Evolutionary conservation across 2,113 vertebrate species (phyloP), one percentile per base, ranked within the genome.

Genomic region (Boulengeromyrus knoepffleri): DNA sequence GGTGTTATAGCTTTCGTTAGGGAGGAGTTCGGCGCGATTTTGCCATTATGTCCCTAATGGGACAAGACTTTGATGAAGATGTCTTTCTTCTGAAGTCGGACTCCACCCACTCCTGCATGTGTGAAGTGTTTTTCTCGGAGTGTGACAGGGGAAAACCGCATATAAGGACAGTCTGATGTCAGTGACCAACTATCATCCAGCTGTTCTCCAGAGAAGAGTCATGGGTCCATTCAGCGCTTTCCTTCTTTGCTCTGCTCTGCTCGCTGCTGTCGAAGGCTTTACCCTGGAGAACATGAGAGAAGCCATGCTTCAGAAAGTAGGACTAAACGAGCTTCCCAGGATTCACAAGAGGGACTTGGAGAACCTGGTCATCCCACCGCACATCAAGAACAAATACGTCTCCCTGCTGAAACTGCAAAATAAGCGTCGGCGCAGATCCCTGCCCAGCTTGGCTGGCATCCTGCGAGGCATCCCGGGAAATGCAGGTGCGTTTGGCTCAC

Each of bases 381-480:
- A 97, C 0, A 66, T 97, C 27, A 96, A 92, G 93, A 97, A 93
- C 91, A 98, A 97, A 77, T 98, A 98, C 90, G 3, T 95, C 83
- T 96, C 96, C 88, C 96, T 98, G 97, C 93, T 98, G 93, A 96
- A 96, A 92, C 94, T 94, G 84, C 96, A 98, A 91, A 95, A 95
- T 90, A 95, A 96, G 91, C 96, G 97, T 92, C 97, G 94, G 89
- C 96, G 97, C 49, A 96, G 97, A 85, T 96, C 97, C 6, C 89
- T 97, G 88, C 97, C 98, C 0, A 98, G 97, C 91, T 92, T 98
- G 91, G 97, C 96, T 0, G 96, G 97, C 89, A 98, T 98, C 91
- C 93, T 98, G 90, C 96, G 97, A 89, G 97, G 96, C 3, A 96
- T 97, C 91, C 95, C 97, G 0, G 97, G 97, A 45, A 97, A 96